phyloP scores from a whole-genome alignment of 2,113 vertebrate genomes.

The Corvus cornix region DNA sequence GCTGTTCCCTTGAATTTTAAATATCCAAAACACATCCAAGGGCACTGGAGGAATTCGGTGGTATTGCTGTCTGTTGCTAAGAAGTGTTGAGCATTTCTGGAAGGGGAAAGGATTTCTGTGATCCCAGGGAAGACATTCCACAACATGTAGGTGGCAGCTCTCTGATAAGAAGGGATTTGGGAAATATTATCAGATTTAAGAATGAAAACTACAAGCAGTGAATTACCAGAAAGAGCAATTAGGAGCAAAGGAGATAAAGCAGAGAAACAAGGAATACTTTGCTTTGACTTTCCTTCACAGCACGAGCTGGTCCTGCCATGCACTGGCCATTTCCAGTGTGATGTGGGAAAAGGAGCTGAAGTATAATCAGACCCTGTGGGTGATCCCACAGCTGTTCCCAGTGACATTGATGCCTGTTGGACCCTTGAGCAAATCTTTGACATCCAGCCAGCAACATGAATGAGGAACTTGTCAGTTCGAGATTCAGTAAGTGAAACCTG shows the following conservation, averaged over 20 bases:
- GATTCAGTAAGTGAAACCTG: not conserved
- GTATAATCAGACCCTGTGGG: accelerated
- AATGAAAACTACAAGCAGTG: not conserved
- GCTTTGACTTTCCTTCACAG: not conserved
- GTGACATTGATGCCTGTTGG: not conserved
- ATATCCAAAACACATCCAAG: not conserved
- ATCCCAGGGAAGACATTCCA: not conserved
- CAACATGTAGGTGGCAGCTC: not conserved
- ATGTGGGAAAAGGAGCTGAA: not conserved
- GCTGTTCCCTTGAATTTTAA: slow-evolving; percentile 40
- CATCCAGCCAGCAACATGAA: not conserved
- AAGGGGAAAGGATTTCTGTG: not conserved
- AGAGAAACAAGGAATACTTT: not conserved
- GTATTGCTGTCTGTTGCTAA: not conserved
- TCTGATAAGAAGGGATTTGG: not conserved
- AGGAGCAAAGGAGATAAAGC: not conserved
- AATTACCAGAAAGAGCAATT: not conserved
- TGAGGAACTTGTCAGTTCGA: not conserved
- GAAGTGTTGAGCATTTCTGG: not conserved
- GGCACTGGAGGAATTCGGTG: not conserved
- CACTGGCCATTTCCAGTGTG: not conserved
- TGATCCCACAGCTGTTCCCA: not conserved
- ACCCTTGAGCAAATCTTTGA: not conserved
- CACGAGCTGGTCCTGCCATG: not conserved
- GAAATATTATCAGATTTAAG: not conserved